Base-by-base conservation (phyloP, 64 coral and sea anemone genomes). In the Porites australiensis region DNA sequence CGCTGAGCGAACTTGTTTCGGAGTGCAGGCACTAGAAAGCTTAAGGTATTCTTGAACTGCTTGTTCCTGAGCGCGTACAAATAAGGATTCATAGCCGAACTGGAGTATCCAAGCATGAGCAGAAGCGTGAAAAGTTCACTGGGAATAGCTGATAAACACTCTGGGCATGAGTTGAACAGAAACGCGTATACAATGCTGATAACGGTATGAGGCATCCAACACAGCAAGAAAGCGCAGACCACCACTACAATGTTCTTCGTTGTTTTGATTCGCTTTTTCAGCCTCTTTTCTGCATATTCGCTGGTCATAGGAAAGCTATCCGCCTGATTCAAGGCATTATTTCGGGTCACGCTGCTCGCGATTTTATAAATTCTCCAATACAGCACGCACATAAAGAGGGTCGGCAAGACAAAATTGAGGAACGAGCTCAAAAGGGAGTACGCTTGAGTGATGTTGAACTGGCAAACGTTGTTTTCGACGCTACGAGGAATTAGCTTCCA, bases 131-230 rank as follows among this genome's bases (percentile, higher is more conserved):
- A 66, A 3, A 94, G 50, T 6, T 88, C 88, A 6, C 14, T 22
- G 5, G 80, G 87, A 6, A 60, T 19, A 1, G 44, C 19, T 1
- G 0, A 12, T 18, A 71, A 49, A 16, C 93, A 95, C 19, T 37
- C 52, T 18, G 27, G 65, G 15, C 88, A 96, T 9, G 5, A 21
- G 3, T 9, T 68, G 16, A 21, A 22, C 45, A 84, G 19, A 23
- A 85, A 72, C 4, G 82, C 72, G 2, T 60, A 70, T 0, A 73
- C 93, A n/a, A 99, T 90, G 43, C 94, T 99, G 6, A 96, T 20
- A 0, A 86, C 60, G 4, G 98, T 99, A 15, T 88, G 65, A 11
- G 98, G 98, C 82, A 96, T 93, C 98, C 98, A 99, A 19, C 98
- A 96, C 8, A 96, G 58, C 20, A 96, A 99, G 73, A 99, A 99